phyloP scores from a whole-genome alignment of 2,113 vertebrate species.

The Zootoca vivipara region DNA sequence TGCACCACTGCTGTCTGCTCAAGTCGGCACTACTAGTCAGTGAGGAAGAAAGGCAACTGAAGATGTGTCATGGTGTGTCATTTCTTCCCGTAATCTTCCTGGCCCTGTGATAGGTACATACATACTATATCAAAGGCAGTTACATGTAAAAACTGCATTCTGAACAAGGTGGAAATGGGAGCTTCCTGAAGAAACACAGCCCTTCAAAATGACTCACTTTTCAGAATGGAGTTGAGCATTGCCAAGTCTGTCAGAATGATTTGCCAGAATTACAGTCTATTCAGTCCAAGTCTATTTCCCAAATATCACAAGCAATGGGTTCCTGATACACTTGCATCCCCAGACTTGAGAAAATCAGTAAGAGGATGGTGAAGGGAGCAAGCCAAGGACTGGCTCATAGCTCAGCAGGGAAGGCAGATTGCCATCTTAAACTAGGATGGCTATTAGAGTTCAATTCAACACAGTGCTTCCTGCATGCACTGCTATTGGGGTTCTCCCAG shows the following conservation, averaged over 20 bases:
- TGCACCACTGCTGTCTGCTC: background rate
- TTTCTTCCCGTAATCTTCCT: background rate
- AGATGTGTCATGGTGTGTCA: background rate
- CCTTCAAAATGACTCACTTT: background rate
- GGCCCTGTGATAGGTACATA: background rate
- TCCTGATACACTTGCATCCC: slow-evolving; percentile 14
- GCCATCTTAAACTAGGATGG: background rate
- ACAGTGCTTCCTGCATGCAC: no score
- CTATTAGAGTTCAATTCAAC: no score
- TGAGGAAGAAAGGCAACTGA: background rate
- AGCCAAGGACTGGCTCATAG: slow-evolving; percentile 32
- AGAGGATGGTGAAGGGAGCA: slow-evolving; percentile 31
- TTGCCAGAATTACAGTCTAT: fast-evolving
- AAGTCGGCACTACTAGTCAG: background rate
- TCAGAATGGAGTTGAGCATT: background rate
- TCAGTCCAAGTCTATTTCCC: fast-evolving
- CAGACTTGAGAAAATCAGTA: background rate
- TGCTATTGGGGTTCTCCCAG: no score
- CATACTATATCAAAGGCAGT: background rate
- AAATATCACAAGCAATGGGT: background rate
- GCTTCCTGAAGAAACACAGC: background rate
- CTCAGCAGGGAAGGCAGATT: slow-evolving; percentile 36
- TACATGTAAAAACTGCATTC: background rate
- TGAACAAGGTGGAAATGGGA: background rate
- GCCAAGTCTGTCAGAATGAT: background rate